phyloP scores from a whole-genome alignment of 2,113 vertebrate species.

The Sturnira hondurensis region DNA sequence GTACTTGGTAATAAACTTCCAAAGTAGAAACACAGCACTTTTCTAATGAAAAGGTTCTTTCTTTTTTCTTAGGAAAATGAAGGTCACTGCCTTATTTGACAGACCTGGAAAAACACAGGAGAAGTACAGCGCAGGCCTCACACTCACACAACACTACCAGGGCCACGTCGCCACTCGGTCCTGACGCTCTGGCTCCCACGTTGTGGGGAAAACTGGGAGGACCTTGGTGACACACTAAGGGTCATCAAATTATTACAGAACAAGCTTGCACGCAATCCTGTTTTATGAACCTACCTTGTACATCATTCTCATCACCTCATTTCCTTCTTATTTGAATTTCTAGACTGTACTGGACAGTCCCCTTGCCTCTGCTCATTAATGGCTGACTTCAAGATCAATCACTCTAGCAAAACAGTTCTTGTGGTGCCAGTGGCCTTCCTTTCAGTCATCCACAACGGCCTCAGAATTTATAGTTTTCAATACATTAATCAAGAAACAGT shows the following conservation, averaged over 20 bases:
- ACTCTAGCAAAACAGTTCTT: not conserved
- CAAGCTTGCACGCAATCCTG: not conserved
- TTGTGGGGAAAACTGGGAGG: not conserved
- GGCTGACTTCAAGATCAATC: not conserved
- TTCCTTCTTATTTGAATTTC: slow-evolving; percentile 2
- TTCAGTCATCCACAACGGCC: not conserved
- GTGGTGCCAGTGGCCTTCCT: not conserved
- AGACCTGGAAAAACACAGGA: not conserved
- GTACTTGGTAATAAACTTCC: not conserved
- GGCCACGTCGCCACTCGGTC: not conserved
- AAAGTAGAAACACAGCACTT: not conserved
- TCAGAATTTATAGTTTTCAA: not conserved
- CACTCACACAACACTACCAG: not conserved
- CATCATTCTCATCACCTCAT: not conserved
- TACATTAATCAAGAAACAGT: not conserved
- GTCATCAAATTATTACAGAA: not conserved
- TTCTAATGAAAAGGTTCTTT: not conserved
- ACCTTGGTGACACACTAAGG: not conserved
- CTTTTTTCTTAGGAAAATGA: not conserved
- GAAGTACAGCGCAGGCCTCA: not conserved
- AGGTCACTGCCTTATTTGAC: not conserved
- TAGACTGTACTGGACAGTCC: not conserved
- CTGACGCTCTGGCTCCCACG: not conserved
- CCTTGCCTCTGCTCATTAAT: not conserved
- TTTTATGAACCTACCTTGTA: not conserved